Conservation (phyloP, 2,888 invertebrate species). For the Lasioglossum pauxillum region DNA sequence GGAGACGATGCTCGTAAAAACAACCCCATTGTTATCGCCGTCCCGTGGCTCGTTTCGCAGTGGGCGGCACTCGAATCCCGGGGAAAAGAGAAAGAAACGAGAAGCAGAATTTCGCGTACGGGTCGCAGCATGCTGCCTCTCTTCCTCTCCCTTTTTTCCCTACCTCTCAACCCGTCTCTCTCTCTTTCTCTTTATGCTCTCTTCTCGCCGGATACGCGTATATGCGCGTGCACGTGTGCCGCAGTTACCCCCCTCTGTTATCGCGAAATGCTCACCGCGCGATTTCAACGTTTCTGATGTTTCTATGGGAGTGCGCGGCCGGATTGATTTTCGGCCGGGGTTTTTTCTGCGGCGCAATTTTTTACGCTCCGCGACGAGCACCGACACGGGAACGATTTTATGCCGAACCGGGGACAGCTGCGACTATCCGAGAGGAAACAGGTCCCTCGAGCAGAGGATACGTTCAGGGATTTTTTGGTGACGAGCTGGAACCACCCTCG, state of each 20-base stretch:
- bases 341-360: background rate
- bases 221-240: background rate
- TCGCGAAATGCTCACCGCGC: constrained; percentile 35
- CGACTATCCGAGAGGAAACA: background rate
- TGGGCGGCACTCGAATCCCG: constrained; percentile 67
- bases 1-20: constrained; percentile 76
- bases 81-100: constrained; percentile 51
- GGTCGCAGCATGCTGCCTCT: constrained; percentile 12
- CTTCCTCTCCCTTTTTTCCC: background rate
- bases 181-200: background rate
- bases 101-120: constrained; percentile 52
- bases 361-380: constrained; percentile 3
- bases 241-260: constrained; percentile 25
- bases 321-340: constrained; percentile 41
- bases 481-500: background rate
- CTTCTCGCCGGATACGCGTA: background rate
- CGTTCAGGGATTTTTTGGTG: background rate
- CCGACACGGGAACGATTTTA: constrained; percentile 46
- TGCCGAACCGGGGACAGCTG: background rate
- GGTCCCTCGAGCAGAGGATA: constrained; percentile 7
- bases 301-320: constrained; percentile 19
- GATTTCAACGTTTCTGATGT: constrained; percentile 35
- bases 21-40: constrained; percentile 81
- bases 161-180: background rate
- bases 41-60: constrained; percentile 78